Evolutionary conservation across 2,797 vertebrate species (phyloP).

Genomic region (Etheostoma nigrum): DNA sequence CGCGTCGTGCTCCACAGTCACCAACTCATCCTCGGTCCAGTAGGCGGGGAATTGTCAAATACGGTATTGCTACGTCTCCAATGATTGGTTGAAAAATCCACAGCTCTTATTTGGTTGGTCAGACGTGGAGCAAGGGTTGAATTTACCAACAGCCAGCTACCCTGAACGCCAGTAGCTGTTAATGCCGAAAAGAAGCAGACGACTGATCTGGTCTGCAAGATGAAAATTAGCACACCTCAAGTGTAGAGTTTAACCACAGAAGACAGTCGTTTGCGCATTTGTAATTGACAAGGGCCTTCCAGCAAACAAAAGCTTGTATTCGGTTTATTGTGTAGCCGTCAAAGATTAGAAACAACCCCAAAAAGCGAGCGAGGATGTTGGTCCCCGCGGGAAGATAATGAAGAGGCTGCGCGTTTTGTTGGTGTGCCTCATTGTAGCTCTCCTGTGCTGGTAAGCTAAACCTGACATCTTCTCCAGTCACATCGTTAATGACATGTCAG

Average conservation of each 20-base stretch:
- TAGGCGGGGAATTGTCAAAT: conserved; percentile 26
- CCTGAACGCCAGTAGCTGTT: conserved; percentile 56
- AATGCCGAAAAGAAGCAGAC: conserved; percentile 47
- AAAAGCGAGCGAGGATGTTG: conserved; percentile 90
- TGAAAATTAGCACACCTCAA: conserved; percentile 50
- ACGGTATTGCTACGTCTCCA: conserved; percentile 5
- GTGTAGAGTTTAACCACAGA: conserved; percentile 38
- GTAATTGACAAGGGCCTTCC: not conserved
- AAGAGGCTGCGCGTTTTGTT: conserved; percentile 88
- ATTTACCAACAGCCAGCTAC: conserved; percentile 30
- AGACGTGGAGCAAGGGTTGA: conserved; percentile 35
- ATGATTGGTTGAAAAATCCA: conserved; percentile 54
- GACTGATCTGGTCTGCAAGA: conserved; percentile 21
- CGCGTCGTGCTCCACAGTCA: conserved; percentile 71
- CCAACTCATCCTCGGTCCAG: conserved; percentile 71
- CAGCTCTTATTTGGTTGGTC: conserved; percentile 66
- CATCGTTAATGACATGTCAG: not conserved
- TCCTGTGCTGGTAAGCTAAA: conserved; percentile 87
- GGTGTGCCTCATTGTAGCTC: conserved; percentile 88
- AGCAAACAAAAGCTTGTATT: conserved; percentile 10
- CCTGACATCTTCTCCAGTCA: conserved; percentile 4
- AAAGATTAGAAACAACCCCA: conserved; percentile 63
- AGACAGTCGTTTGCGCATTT: conserved; percentile 8
- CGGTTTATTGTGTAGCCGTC: conserved; percentile 43
- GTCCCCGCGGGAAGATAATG: conserved; percentile 92